Evolutionary conservation across 2,113 vertebrate genomes (phyloP).

Genomic region (Pavo muticus): DNA sequence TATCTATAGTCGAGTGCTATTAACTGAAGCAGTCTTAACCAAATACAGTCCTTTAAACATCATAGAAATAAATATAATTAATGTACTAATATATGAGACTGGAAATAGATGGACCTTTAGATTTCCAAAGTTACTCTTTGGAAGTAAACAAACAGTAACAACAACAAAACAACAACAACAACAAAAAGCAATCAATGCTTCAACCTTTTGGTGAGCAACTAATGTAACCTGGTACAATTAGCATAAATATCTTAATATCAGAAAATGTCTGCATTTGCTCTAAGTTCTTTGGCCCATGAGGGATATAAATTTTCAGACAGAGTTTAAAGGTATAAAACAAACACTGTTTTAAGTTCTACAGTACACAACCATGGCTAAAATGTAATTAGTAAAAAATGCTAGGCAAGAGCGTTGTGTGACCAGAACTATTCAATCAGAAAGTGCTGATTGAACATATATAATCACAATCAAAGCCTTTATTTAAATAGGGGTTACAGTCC

Average conservation of each 20-base stretch:
- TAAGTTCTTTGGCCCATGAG: neutral
- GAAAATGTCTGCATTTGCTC: neutral
- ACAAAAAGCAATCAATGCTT: neutral
- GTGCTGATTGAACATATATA: slow-evolving; percentile 86
- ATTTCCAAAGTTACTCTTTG: neutral
- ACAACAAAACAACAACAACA: neutral
- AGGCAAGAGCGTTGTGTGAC: slow-evolving; percentile 72
- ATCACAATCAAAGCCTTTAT: slow-evolving; percentile 87
- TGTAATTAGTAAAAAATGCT: slow-evolving; percentile 85
- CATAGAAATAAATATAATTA: neutral
- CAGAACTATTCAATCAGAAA: slow-evolving; percentile 85
- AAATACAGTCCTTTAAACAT: neutral
- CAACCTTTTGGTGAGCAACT: neutral
- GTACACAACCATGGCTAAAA: slow-evolving; percentile 73
- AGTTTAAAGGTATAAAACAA: slow-evolving; percentile 71
- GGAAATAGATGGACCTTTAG: neutral
- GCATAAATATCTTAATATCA: neutral
- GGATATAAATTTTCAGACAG: slow-evolving; percentile 29
- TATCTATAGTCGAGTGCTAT: neutral
- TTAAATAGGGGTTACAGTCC: slow-evolving; percentile 90
- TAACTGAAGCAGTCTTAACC: neutral
- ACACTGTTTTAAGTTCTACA: slow-evolving; percentile 54
- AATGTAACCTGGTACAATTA: neutral
- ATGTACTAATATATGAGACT: neutral
- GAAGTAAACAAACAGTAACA: too few relatives aligned